Conservation (phyloP, 2,113 vertebrate genomes). For the Amphilophus citrinellus region DNA sequence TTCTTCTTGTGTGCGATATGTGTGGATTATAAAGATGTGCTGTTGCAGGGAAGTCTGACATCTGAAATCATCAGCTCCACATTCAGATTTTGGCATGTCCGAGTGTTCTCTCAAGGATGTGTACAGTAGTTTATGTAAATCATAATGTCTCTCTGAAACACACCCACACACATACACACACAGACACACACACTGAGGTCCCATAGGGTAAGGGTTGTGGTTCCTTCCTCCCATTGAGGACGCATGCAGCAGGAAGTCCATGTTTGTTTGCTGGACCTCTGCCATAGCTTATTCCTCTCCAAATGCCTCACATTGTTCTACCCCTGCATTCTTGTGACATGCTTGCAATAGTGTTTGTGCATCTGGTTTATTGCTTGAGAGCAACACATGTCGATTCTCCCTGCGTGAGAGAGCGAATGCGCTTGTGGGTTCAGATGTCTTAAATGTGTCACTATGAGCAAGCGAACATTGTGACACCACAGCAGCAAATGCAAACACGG, state of each 20-base stretch:
- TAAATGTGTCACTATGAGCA: neutral
- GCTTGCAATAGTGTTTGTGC: conserved; percentile 9
- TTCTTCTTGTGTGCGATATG: neutral
- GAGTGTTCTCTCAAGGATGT: neutral
- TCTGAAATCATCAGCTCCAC: neutral
- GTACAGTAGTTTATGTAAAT: conserved; percentile 9
- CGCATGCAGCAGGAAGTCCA: conserved; percentile 72
- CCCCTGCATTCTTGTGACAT: conserved; percentile 49
- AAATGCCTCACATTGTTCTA: conserved; percentile 71
- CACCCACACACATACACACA: neutral
- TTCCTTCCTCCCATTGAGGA: conserved; percentile 72
- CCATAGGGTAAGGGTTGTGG: conserved; percentile 57
- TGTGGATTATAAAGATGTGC: neutral
- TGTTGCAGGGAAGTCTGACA: neutral
- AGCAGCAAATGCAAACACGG: neutral
- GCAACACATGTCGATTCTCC: neutral
- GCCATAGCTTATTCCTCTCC: conserved; percentile 59
- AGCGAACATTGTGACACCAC: conserved; percentile 17
- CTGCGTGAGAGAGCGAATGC: neutral
- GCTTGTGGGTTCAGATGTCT: conserved; percentile 1
- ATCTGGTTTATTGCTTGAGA: conserved; percentile 24
- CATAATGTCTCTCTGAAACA: conserved; percentile 1
- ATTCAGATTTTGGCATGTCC: neutral
- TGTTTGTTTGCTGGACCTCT: conserved; percentile 69
- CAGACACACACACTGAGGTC: conserved; percentile 7